Evolutionary conservation across 2,888 invertebrate species (phyloP), one percentile per base, ranked within the genome.

Genomic region (Dione juno): DNA sequence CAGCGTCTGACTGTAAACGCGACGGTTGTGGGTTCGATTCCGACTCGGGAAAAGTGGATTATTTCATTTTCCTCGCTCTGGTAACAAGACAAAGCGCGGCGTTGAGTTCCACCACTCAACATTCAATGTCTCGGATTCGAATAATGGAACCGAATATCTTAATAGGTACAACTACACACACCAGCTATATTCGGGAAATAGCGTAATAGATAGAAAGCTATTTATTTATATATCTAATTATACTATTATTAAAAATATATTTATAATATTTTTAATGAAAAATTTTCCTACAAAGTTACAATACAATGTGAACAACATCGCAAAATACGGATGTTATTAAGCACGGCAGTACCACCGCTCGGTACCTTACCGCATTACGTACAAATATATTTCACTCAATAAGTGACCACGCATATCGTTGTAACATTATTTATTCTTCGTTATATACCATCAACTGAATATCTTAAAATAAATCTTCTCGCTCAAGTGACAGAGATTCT

Each of bases 351-450:
- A 50, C 41, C 7, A 9, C 19, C 19, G 37, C 37, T 28, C 3
- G 2, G 28, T 64, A 64, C 48, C 40, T 52, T 40, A 54, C n/a
- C 16, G 11, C 45, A 63, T 64, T 45, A 53, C 6, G n/a, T 28
- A 37, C 11, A 37, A 40, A 57, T 43, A 57, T 69, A 69, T 48
- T 48, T 64, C 19, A 69, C 54, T 9, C 35, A 41, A 19, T 61
- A 54, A 69, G 21, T 64, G 54, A 69, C 68, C 64, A 48, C 45
- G 63, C 64, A 69, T 69, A 69, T 54, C 63, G 35, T 45, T 40
- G 13, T n/a, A 48, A 48, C 63, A 69, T 64, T 69, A 69, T 69
- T 69, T 63, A 69, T 63, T 69, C 68, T 37, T 48, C 63, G 68
- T 69, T 69, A 69, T 45, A 68, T 35, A 52, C 63, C 68, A 40